Evolutionary conservation across 2,888 invertebrate species (phyloP).

Genomic region (Drosophila incognita): DNA sequence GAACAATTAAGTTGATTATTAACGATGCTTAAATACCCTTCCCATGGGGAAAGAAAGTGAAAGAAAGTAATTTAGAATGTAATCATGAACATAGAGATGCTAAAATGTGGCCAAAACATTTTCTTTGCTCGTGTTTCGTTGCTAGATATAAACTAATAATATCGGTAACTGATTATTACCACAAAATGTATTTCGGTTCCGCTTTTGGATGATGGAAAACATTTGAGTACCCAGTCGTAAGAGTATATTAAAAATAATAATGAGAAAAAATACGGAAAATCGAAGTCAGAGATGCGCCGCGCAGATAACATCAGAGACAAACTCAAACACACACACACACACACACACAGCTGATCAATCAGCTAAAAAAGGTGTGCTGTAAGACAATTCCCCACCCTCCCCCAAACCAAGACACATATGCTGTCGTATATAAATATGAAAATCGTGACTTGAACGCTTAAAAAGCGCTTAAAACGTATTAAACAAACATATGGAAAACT

Average conservation of each 20-base stretch:
- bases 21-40: constrained; percentile 9
- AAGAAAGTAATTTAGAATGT: too few species aligned
- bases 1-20: not conserved
- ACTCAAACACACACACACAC: constrained; percentile 27
- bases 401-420: constrained; percentile 17
- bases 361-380: constrained; percentile 64
- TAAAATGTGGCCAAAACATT: not conserved
- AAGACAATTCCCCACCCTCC: not conserved
- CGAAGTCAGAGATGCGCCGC: constrained; percentile 65
- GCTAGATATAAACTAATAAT: not conserved
- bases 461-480: constrained; percentile 80
- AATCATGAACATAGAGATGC: not conserved
- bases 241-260: constrained; percentile 19
- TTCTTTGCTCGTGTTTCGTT: not conserved
- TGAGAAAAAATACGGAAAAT: constrained; percentile 64
- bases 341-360: constrained; percentile 72
- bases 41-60: not conserved
- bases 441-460: constrained; percentile 83
- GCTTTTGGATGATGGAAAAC: not conserved
- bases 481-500: constrained; percentile 78
- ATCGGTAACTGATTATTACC: not conserved
- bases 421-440: constrained; percentile 75
- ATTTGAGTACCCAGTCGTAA: not conserved
- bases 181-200: not conserved
- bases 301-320: constrained; percentile 61